Evolutionary conservation across 2,113 vertebrate species (phyloP).

Genomic region (Istiophorus platypterus): DNA sequence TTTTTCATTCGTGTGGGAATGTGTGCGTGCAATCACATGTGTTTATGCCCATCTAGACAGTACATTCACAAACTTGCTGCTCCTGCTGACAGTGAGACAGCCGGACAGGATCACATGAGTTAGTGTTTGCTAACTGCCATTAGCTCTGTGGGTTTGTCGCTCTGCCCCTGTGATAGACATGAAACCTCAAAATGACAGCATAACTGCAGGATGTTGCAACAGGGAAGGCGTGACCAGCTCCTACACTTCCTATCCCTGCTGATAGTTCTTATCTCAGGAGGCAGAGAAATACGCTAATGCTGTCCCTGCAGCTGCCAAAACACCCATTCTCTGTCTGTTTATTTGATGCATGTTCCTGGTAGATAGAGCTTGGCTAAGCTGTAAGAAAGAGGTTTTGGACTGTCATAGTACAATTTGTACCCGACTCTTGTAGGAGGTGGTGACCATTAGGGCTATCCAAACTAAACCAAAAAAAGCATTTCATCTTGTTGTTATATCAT

Average conservation of each 20-base stretch:
- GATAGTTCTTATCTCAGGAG: conserved; percentile 76
- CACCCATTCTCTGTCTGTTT: conserved; percentile 55
- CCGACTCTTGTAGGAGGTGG: background rate
- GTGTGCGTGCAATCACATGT: conserved; percentile 1
- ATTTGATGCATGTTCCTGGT: conserved; percentile 41
- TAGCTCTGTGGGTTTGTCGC: conserved; percentile 41
- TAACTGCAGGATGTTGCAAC: conserved; percentile 54
- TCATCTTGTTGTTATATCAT: conserved; percentile 51
- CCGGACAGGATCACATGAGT: conserved; percentile 28
- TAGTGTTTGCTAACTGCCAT: conserved; percentile 51
- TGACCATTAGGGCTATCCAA: conserved; percentile 26
- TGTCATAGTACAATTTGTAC: conserved; percentile 25
- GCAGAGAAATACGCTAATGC: conserved; percentile 55
- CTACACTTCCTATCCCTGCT: conserved; percentile 54
- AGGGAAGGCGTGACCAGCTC: conserved; percentile 61
- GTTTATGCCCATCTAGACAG: conserved; percentile 9
- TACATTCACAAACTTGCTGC: conserved; percentile 9
- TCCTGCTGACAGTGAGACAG: conserved; percentile 41
- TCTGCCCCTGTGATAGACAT: conserved; percentile 33
- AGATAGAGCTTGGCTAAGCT: conserved; percentile 44
- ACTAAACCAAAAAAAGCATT: conserved; percentile 25
- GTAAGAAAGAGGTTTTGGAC: conserved; percentile 36
- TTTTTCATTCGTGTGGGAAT: conserved; percentile 1
- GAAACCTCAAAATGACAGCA: conserved; percentile 58
- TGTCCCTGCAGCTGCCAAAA: conserved; percentile 64